Conservation (phyloP, 1,140 invertebrate genomes). For the Zaprionus kolodkinae region DNA sequence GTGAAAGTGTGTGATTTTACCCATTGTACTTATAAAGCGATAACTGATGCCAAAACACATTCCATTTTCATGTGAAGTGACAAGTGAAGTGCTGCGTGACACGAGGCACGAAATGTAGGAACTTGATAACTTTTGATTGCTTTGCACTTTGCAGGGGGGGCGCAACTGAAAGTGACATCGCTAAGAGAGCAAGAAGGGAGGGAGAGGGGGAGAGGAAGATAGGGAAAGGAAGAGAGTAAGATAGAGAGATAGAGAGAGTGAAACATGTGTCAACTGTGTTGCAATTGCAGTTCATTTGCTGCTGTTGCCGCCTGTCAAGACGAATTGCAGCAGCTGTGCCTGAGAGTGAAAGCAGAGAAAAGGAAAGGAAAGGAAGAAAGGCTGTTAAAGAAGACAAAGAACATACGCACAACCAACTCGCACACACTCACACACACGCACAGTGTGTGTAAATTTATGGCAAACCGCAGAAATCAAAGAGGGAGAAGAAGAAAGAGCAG, state of each 20-base stretch:
- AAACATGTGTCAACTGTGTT: constrained; percentile 5
- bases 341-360: constrained; percentile 36
- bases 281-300: constrained; percentile 45
- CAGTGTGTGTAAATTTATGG: background rate
- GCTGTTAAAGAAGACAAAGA: constrained; percentile 3
- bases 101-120: background rate
- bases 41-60: background rate
- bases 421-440: background rate
- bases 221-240: background rate
- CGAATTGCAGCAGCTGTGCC: constrained; percentile 33
- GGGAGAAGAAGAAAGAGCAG: background rate
- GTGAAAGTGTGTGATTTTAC: background rate
- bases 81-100: background rate
- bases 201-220: background rate
- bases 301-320: constrained; percentile 33
- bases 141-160: background rate
- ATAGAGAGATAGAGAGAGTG: constrained; percentile 4
- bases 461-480: constrained; percentile 16
- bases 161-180: constrained; percentile 3
- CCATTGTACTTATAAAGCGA: background rate
- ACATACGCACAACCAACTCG: no score
- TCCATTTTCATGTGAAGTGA: background rate
- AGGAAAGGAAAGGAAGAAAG: constrained; percentile 34
- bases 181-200: background rate
- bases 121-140: background rate